Evolutionary conservation across 2,888 invertebrate genomes (phyloP), one percentile per base, ranked within the genome.

Genomic region (Mimas tiliae): DNA sequence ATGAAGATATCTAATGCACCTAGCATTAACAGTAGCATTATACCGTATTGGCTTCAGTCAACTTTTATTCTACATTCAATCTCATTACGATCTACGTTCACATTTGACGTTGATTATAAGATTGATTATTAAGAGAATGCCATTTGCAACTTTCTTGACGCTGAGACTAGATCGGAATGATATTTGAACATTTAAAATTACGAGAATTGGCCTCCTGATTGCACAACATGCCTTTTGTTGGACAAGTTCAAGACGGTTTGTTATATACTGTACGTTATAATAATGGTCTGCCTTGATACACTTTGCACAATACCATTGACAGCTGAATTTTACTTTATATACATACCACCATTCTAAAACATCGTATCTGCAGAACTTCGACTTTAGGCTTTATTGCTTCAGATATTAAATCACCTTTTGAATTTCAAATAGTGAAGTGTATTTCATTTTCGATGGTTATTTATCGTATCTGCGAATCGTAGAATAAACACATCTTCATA

Each of bases 291-390:
- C 71, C 70, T 73, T 77, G 76, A 74, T 81, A 81, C 68, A 70
- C 67, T 75, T 77, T 72, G 71, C 71, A 80, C 84, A 82, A 83
- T 81, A 69, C 74, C 58, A 42, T 16, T 19, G 42, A 38, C 8
- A 6, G 55, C 19, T 19, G 19, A n/a, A 16, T 38, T 33, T 53
- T n/a, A 55, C 16, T 55, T 55, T 38, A 38, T 55, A 38, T 16
- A 4, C n/a, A 11, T n/a, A 55, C 4, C 12, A 9, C 45, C 16
- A 38, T 55, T 55, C 16, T 34, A n/a, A 16, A 16, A 38, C 9
- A 16, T 11, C 11, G 55, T 38, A 55, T 34, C 34, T 16, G 9
- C 52, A 6, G 27, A 52, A 27, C n/a, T 16, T 34, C 16, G 21
- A 52, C 14, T 52, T 38, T 16, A 4, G 14, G 16, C 38, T 16